Evolutionary conservation across 2,797 vertebrate species (phyloP), one percentile per base, ranked within the genome.

Genomic region (Catharus ustulatus): DNA sequence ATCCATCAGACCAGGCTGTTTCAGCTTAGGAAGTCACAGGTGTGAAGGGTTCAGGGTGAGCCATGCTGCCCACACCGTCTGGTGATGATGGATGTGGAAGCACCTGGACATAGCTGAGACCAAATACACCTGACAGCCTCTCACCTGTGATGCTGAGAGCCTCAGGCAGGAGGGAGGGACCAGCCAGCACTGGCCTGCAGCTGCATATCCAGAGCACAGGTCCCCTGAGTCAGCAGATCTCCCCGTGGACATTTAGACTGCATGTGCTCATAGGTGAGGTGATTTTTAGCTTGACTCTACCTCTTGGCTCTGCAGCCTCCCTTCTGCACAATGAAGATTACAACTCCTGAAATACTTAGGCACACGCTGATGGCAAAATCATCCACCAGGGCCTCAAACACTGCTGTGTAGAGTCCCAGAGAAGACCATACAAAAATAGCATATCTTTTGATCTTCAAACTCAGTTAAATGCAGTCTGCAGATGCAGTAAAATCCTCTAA

Each of bases 21-120:
- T 68, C 4, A 3, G 38, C 17, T 55, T 13, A 46, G 58, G 49
- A 81, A 84, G 61, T 81, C 46, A 27, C 38, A 15, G 36, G 12
- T 42, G 30, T 59, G 29, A n/a, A 18, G 22, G 7, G 15, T 2
- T 4, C 51, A 61, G 48, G 18, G 24, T 71, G 43, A 85, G 38
- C 54, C 49, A 52, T 0, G 0, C 63, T 92, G 40, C 36, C n/a
- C 43, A 42, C 45, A 9, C 0, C 0, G 15, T 19, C 34, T 0
- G 0, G 38, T 13, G 22, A 17, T 27, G 22, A 40, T 2, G 4
- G 52, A 7, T 0, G 0, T 11, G 45, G 46, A 61, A 76, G 23
- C 9, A 51, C 5, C 15, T 23, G 71, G 43, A 40, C 36, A 7
- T 8, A 58, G 30, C 21, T 77, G 64, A 89, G 75, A 45, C 22